Conservation (phyloP, 2,797 vertebrate genomes). For the Hylomyscus alleni region DNA sequence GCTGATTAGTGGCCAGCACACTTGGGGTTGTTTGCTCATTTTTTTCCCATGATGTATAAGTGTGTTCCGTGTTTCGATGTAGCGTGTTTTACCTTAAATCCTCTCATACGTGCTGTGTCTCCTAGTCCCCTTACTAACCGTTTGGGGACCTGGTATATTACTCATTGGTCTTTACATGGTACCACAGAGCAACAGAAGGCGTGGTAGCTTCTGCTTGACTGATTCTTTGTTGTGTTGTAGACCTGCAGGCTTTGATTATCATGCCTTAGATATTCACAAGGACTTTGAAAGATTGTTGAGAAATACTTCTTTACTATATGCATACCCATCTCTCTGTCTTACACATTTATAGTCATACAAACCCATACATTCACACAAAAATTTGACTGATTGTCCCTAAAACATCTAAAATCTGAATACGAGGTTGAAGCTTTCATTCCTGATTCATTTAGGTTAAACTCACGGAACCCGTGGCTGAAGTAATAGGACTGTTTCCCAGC, state of each 20-base stretch:
- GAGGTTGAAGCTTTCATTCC: neutral
- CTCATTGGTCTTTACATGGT: neutral
- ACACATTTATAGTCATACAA: neutral
- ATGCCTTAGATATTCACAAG: neutral
- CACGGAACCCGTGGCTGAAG: conserved; percentile 20
- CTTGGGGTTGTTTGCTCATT: neutral
- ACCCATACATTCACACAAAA: neutral
- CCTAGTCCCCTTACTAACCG: neutral
- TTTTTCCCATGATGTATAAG: neutral
- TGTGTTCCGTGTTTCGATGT: neutral
- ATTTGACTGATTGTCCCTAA: neutral
- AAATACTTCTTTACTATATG: neutral
- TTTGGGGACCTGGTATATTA: neutral
- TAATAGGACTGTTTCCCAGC: neutral
- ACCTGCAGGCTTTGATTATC: neutral
- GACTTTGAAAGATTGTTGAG: neutral
- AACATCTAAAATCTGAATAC: conserved; percentile 7
- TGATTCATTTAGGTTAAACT: conserved; percentile 18
- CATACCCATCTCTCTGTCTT: neutral
- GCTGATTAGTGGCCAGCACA: accelerated
- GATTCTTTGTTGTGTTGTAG: neutral
- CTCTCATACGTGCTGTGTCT: neutral
- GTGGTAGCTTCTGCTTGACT: neutral
- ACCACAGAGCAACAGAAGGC: neutral
- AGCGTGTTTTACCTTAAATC: neutral